Evolutionary conservation across 2,888 invertebrate species (phyloP).

Genomic region (Junonia oenone): DNA sequence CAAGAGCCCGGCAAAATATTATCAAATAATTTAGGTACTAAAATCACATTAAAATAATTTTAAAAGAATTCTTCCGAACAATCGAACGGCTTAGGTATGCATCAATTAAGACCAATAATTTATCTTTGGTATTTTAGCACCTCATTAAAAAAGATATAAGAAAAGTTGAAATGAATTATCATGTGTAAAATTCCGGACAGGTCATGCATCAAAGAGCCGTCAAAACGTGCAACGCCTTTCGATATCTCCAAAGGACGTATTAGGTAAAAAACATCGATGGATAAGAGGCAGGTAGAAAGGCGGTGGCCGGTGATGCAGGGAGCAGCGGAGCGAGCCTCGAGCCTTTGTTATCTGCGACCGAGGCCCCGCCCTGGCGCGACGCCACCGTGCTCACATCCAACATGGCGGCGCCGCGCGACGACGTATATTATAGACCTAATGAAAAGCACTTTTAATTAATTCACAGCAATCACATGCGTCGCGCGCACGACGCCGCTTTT

Average conservation of each 20-base stretch:
- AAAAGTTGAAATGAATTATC: constrained; percentile 30
- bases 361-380: constrained; percentile 45
- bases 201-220: constrained; percentile 31
- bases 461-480: constrained; percentile 73
- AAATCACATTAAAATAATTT: background rate
- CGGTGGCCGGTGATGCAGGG: constrained; percentile 24
- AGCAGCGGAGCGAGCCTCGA: constrained; percentile 33
- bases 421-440: constrained; percentile 68
- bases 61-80: background rate
- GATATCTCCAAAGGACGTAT: constrained; percentile 27
- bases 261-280: constrained; percentile 30
- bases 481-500: constrained; percentile 63
- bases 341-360: constrained; percentile 66
- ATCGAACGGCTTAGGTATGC: background rate
- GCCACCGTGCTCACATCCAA: constrained; percentile 34
- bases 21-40: background rate
- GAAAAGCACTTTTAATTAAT: constrained; percentile 77
- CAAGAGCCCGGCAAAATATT: background rate
- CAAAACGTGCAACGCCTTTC: constrained; percentile 29
- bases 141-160: constrained; percentile 31
- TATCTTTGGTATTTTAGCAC: constrained; percentile 30
- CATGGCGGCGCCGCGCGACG: constrained; percentile 37
- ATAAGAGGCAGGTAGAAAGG: constrained; percentile 33
- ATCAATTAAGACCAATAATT: constrained; percentile 22
- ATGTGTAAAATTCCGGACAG: constrained; percentile 30